Conservation (phyloP, 1,140 invertebrate genomes). For the Anagrus nilaparvatae region DNA sequence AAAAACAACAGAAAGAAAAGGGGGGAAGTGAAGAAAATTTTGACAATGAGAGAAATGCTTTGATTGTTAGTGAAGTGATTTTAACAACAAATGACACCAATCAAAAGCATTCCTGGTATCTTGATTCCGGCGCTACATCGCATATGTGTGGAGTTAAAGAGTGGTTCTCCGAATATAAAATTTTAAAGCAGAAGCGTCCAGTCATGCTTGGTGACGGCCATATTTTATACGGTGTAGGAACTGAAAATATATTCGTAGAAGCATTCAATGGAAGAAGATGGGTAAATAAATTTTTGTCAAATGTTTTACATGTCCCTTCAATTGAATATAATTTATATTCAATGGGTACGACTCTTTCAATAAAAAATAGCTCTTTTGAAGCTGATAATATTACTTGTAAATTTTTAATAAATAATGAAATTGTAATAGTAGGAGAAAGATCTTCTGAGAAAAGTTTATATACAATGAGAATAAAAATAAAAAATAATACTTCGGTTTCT, state of each 20-base stretch:
- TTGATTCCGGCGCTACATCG: slow-evolving; percentile 19
- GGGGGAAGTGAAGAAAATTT: slow-evolving; percentile 3
- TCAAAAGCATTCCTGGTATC: slow-evolving; percentile 6
- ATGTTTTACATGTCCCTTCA: slow-evolving; percentile 32
- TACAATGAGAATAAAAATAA: neutral
- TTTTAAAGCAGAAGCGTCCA: too few relatives aligned
- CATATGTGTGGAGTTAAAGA: slow-evolving; percentile 18
- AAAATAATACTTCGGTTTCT: neutral
- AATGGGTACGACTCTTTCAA: slow-evolving; percentile 23
- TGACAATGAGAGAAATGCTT: neutral
- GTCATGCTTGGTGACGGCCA: slow-evolving; percentile 24
- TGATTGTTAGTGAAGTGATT: slow-evolving; percentile 6
- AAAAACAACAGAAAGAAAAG: too few relatives aligned
- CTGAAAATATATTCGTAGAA: slow-evolving; percentile 17
- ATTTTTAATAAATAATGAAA: slow-evolving; percentile 1
- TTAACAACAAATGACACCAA: neutral
- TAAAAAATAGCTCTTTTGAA: slow-evolving; percentile 18
- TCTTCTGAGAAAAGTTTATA: slow-evolving; percentile 2
- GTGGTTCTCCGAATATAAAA: too few relatives aligned
- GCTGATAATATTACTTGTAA: slow-evolving; percentile 13
- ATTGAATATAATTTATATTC: slow-evolving; percentile 36
- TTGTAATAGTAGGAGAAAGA: neutral
- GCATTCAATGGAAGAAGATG: slow-evolving; percentile 17
- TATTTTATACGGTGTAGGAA: slow-evolving; percentile 15
- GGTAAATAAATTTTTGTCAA: slow-evolving; percentile 19